These are phyloP conservation scores for Eira barbara DNA, from an alignment of 2,113 vertebrate species.

Conservation along the genomic window DNA sequence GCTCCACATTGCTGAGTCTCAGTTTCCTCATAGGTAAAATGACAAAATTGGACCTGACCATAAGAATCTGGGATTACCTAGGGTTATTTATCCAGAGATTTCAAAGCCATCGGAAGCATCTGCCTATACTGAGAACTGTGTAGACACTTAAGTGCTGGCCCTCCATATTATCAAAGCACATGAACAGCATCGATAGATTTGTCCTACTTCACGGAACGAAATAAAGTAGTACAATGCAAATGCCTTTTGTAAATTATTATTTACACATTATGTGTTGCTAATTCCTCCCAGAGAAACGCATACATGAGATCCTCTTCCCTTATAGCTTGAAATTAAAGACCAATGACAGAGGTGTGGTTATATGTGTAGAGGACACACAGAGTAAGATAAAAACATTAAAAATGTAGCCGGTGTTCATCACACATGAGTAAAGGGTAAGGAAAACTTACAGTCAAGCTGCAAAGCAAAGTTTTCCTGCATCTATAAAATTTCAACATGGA, in stretches of 20 bases:
- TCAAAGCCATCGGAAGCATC: neutral
- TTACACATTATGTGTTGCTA: neutral
- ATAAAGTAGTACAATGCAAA: neutral
- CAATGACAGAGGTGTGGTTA: neutral
- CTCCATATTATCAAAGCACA: neutral
- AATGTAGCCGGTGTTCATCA: neutral
- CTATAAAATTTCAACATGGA: neutral
- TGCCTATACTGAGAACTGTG: neutral
- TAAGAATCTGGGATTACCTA: neutral
- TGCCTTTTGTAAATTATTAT: neutral
- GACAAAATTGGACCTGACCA: neutral
- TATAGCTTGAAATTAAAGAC: neutral
- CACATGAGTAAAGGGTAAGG: neutral
- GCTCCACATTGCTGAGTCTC: neutral
- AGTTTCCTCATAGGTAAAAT: neutral
- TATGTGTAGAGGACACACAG: neutral
- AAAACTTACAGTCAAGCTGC: neutral
- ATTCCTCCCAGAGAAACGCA: slow-evolving; percentile 13
- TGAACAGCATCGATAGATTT: neutral
- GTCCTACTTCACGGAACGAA: neutral
- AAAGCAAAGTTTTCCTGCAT: neutral
- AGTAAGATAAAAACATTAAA: neutral
- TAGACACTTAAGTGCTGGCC: neutral
- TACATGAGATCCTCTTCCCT: neutral
- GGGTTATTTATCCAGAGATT: neutral